Percentiles rank a stretch among this genome's conserved stretches.
Conservation (phyloP, 2,113 vertebrate genomes). For the Clarias gariepinus region DNA sequence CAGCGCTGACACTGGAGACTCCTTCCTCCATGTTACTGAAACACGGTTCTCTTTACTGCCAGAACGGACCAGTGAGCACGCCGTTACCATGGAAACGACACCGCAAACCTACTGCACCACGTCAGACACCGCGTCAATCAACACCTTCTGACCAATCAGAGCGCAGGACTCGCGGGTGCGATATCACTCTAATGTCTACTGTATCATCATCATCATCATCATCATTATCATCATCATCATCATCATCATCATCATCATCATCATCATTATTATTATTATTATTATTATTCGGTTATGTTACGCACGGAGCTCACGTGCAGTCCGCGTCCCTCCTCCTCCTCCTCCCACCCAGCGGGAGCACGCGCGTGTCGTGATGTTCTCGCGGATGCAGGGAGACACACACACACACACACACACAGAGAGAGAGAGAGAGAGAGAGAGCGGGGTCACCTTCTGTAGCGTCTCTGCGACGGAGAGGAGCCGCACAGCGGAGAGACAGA, state of each 20-base stretch:
- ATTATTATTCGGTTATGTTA: neutral
- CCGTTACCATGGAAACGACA: neutral
- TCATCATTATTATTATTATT: neutral
- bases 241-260: neutral
- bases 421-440: no score
- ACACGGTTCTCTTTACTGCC: no score
- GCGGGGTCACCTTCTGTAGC: conserved; percentile 42
- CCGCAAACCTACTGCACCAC: neutral
- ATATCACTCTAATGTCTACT: no score
- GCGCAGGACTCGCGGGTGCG: neutral
- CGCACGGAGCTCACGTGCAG: neutral
- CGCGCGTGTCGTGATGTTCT: conserved; percentile 32
- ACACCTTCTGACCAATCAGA: neutral
- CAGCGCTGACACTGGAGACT: no score
- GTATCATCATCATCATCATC: no score
- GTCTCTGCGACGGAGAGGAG: conserved; percentile 38
- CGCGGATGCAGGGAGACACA: neutral
- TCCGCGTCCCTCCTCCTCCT: neutral
- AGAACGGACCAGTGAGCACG: neutral
- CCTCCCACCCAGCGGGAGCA: conserved; percentile 23
- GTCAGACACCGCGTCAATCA: neutral
- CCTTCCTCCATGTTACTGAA: no score
- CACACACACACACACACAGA: conserved; percentile 1
- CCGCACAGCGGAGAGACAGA: neutral
- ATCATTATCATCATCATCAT: no score